Evolutionary conservation across 2,888 invertebrate genomes (phyloP).

Genomic region (Coleophora flavipennella): DNA sequence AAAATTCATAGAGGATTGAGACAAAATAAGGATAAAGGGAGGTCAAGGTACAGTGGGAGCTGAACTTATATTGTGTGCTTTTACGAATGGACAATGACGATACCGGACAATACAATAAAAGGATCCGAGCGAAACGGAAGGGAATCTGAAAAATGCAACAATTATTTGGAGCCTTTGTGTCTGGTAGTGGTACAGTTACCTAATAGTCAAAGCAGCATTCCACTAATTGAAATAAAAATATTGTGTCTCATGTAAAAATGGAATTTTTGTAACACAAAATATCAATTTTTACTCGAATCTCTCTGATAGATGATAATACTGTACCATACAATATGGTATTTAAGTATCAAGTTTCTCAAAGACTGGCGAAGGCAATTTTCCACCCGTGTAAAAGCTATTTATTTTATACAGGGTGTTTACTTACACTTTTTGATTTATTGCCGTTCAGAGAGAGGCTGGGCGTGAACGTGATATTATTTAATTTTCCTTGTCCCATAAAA

Average conservation of each 20-base stretch:
- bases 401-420: slow-evolving; percentile 6
- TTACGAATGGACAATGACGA: slow-evolving; percentile 22
- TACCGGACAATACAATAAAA: slow-evolving; percentile 18
- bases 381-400: slow-evolving; percentile 2
- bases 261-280: background rate
- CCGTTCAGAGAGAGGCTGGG: slow-evolving; percentile 3
- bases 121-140: slow-evolving; percentile 9
- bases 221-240: background rate
- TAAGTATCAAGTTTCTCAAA: background rate
- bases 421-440: slow-evolving; percentile 7
- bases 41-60: slow-evolving; percentile 17
- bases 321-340: background rate
- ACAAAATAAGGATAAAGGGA: slow-evolving; percentile 3
- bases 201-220: background rate
- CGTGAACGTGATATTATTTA: slow-evolving; percentile 6
- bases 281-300: too few relatives aligned
- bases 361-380: slow-evolving; percentile 1
- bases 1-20: background rate
- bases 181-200: too few relatives aligned
- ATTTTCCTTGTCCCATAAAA: slow-evolving; percentile 5
- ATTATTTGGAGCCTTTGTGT: background rate
- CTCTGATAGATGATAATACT: too few relatives aligned
- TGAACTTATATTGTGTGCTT: slow-evolving; percentile 20
- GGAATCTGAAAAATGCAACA: slow-evolving; percentile 15
- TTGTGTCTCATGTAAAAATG: background rate